Evolutionary conservation across 1,140 invertebrate genomes (phyloP), one percentile per base, ranked within the genome.

Genomic region (Zophobas morio): DNA sequence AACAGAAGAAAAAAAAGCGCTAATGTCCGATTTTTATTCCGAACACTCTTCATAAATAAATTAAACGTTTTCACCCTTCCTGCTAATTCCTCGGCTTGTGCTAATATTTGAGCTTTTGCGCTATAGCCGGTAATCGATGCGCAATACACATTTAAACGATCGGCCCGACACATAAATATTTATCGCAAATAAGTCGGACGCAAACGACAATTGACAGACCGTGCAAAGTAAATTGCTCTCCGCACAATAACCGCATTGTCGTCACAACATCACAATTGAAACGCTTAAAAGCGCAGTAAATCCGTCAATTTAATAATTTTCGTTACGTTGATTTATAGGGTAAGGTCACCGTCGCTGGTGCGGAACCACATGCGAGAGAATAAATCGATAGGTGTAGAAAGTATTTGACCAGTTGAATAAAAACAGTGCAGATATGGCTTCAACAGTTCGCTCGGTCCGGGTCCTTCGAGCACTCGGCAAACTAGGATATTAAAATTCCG

Each of bases 211-310:
- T 66, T 66, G 60, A 66, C 60, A 36, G 39, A 33, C 60, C 33
- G 57, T 8, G 3, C 54, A 33, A 60, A 60, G 35, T 39, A 66
- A 66, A 66, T 66, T 66, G 20, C 60, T 66, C 39, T 66, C 39
- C 60, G 20, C 60, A 66, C 60, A 66, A 66, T 66, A 66, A 66
- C 60, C 39, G 39, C 39, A 42, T 66, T 66, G 60, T 66, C 60
- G 60, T 66, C 60, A 42, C 60, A 40, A 42, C 60, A 66, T 66
- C 60, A 66, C 60, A 66, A 66, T 66, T 66, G 39, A 66, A 42
- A 34, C 60, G 8, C 2, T 66, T 34, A 46, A 66, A 66, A 66
- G 1, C 60, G 35, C 6, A 56, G 54, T 56, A 56, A 35, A 56
- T n/a, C 54, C 20, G 57, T 37, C 57, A 39, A 63, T 63, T 63